Evolutionary conservation across 2,888 invertebrate species (phyloP), one percentile per base, ranked within the genome.

Genomic region (Neria commutata): DNA sequence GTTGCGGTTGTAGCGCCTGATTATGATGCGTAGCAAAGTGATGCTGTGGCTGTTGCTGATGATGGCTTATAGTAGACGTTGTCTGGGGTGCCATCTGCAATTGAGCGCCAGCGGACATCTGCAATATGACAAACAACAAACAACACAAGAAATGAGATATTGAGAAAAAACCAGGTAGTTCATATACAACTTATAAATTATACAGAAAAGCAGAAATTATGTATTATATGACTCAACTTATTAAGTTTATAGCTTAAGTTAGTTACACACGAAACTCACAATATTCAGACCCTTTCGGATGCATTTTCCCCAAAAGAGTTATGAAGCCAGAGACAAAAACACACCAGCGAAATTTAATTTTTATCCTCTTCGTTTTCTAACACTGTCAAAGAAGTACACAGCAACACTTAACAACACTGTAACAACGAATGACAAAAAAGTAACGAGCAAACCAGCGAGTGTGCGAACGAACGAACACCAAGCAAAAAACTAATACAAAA

Each of bases 71-170:
- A 72, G 78, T 72, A 72, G 80, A 83, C 84, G 91, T 91, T 84
- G 92, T 90, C 89, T 94, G 93, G 85, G 94, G 93, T 90, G 94
- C 94, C 93, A 94, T 93, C 91, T 94, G 94, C 91, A 94, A 90
- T 90, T 94, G 94, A 87, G 94, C 91, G 87, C 93, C 93, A 89
- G 94, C 92, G 89, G 94, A 93, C 94, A 94, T 94, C 94, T 94
- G 87, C 76, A 75, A 76, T 58, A 17, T n/a, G 16, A 5, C 40
- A 5, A 40, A 6, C 11, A 40, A 40, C 11, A 40, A 40, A 40
- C 11, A 40, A 33, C 6, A 33, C 6, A 33, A 33, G 14, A 33
- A 33, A 33, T 33, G 14, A 14, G 14, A 14, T 10, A 10, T 33
- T 2, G 34, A 34, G 5, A n/a, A n/a, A n/a, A n/a, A n/a, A n/a